Base-by-base conservation (phyloP, 64 coral and sea anemone species). In the Montipora sp. region DNA sequence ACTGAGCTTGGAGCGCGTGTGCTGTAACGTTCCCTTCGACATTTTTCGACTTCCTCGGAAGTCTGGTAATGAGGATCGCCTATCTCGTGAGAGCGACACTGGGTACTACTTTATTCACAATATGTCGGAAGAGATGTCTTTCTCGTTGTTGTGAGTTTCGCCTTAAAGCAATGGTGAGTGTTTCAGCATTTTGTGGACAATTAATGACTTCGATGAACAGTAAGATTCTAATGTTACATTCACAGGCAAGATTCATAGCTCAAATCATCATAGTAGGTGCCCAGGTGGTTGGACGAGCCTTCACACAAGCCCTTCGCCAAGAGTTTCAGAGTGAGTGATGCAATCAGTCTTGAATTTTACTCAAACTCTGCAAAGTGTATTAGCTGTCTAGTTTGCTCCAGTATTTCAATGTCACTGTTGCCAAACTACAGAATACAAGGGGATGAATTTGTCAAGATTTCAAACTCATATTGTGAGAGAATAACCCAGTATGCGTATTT, bases 251-350 rank as follows among this genome's bases (percentile, higher is more conserved):
- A 77, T 98, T 98, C 69, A 91, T 98, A 48, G 97, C 97, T 47
- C 97, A 98, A 93, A 98, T 98, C 11, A 96, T 98, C 24, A 88
- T 98, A n/a, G 83, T 98, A 3, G 97, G 97, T 10, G 97, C 94
- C 22, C 97, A 98, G 91, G 97, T 98, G 57, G 87, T 98, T 14
- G 97, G 87, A 48, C 75, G 97, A 68, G 97, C 97, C 11, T 98
- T 98, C 70, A 89, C 97, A 19, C 94, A 98, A 72, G 97, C 97
- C 59, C 91, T 98, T 23, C 93, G 88, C 61, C 97, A 98, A 75
- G 97, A 98, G 65, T 98, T 98, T 89, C 97, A 95, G 84, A 96
- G 97, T 98, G 59, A 96, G 97, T 95, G 87, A 88, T 88, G 71
- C 87, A 88, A 88, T 88, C 7, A 27, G 9, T 63, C 22, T 12